phyloP scores from a whole-genome alignment of 2,113 vertebrate genomes.

The Jaculus jaculus region DNA sequence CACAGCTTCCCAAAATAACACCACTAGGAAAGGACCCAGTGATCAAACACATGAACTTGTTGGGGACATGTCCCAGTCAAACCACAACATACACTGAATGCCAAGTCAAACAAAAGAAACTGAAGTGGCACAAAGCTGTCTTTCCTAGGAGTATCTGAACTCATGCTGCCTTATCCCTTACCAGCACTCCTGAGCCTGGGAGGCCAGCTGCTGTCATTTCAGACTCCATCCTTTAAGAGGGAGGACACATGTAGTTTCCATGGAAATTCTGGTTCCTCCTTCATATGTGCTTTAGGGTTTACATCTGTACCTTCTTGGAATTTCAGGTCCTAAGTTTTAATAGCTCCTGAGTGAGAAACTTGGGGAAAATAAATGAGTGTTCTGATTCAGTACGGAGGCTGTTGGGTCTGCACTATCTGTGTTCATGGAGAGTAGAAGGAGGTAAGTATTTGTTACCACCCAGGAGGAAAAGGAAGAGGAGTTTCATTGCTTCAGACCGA shows the following conservation, averaged over 20 bases:
- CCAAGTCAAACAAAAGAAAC: background rate
- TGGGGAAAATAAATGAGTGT: background rate
- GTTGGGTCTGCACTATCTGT: background rate
- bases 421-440: background rate
- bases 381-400: background rate
- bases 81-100: background rate
- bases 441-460: background rate
- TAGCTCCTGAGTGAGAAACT: background rate
- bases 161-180: background rate
- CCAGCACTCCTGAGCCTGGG: background rate
- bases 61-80: background rate
- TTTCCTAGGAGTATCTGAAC: background rate
- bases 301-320: background rate
- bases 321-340: background rate
- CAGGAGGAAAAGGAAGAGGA: background rate
- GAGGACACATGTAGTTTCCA: background rate
- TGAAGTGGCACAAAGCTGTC: rapidly evolving
- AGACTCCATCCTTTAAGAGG: background rate
- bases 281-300: background rate
- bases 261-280: background rate
- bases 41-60: background rate
- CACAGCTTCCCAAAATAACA: background rate
- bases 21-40: background rate
- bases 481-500: background rate
- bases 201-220: background rate